phyloP scores from a whole-genome alignment of 37 sponge, comb jelly and placozoan genomes.

The Axinella damicornis region DNA sequence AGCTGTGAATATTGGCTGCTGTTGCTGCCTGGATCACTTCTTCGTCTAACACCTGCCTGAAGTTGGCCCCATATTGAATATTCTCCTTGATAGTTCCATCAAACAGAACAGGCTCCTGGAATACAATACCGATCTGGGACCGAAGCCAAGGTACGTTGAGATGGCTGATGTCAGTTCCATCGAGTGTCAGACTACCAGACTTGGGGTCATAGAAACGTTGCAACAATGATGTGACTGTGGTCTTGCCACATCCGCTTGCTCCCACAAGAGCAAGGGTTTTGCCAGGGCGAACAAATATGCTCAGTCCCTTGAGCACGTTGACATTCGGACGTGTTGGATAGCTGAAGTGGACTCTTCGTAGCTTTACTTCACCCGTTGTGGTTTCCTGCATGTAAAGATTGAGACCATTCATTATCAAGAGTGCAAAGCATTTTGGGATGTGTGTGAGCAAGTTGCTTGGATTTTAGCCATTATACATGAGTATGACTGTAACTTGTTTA shows the following conservation, averaged over 20 bases:
- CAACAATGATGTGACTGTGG: constrained; percentile 89
- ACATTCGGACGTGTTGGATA: constrained; percentile 87
- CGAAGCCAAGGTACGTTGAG: constrained; percentile 86
- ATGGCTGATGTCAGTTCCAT: constrained; percentile 54
- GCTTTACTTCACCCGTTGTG: constrained; percentile 41
- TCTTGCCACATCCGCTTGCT: constrained; percentile 98
- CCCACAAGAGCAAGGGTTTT: constrained; percentile 96
- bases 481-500: too few species aligned
- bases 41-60: constrained; percentile 79
- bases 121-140: constrained; percentile 87
- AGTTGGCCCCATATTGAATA: constrained; percentile 91
- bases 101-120: constrained; percentile 91
- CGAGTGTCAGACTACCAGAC: constrained; percentile 50
- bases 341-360: constrained; percentile 66
- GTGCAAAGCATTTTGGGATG: too few species aligned
- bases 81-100: constrained; percentile 88
- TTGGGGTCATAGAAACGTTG: constrained; percentile 94
- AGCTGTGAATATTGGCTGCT: constrained; percentile 93
- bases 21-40: constrained; percentile 89
- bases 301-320: constrained; percentile 64
- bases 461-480: too few species aligned
- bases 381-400: constrained; percentile 52
- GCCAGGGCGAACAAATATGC: constrained; percentile 70
- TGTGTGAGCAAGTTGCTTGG: too few species aligned
- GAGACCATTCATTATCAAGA: too few species aligned